Evolutionary conservation across 2,797 vertebrate species (phyloP).

Genomic region (Sebastolobus alascanus): DNA sequence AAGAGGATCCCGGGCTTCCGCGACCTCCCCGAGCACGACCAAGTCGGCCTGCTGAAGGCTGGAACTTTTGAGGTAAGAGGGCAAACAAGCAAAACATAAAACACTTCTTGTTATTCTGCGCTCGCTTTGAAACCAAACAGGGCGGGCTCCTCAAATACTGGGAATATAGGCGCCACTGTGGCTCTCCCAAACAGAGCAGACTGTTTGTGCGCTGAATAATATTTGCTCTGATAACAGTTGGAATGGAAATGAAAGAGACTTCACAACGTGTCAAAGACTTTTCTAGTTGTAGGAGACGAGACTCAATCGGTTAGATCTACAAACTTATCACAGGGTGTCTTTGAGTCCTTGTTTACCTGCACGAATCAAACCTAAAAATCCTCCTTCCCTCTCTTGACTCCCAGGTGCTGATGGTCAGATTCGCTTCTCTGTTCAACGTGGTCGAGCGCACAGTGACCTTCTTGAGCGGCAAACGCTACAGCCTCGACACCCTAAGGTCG

Average conservation of each 20-base stretch:
- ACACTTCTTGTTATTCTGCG: background rate
- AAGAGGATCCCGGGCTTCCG: conserved; percentile 96
- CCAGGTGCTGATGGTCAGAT: conserved; percentile 98
- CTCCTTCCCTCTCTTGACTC: conserved; percentile 25
- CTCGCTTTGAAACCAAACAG: conserved; percentile 21
- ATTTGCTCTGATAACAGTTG: conserved; percentile 54
- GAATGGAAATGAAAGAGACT: conserved; percentile 26
- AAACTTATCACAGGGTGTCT: background rate
- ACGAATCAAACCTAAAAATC: background rate
- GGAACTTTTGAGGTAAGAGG: conserved; percentile 96
- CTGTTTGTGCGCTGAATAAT: conserved; percentile 17
- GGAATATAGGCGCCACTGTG: conserved; percentile 8
- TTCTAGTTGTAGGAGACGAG: background rate
- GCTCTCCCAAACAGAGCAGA: conserved; percentile 12
- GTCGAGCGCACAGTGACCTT: conserved; percentile 95
- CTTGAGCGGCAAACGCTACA: conserved; percentile 94
- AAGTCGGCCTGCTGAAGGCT: conserved; percentile 96
- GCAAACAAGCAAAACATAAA: conserved; percentile 6
- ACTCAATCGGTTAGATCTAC: background rate
- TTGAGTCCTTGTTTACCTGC: background rate
- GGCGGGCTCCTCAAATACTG: background rate
- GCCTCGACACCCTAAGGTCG: conserved; percentile 90
- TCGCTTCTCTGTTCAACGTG: conserved; percentile 94
- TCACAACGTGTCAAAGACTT: background rate
- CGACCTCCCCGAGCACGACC: conserved; percentile 95